Evolutionary conservation across 2,888 invertebrate genomes (phyloP), one percentile per base, ranked within the genome.

Genomic region (Orthosia cruda): DNA sequence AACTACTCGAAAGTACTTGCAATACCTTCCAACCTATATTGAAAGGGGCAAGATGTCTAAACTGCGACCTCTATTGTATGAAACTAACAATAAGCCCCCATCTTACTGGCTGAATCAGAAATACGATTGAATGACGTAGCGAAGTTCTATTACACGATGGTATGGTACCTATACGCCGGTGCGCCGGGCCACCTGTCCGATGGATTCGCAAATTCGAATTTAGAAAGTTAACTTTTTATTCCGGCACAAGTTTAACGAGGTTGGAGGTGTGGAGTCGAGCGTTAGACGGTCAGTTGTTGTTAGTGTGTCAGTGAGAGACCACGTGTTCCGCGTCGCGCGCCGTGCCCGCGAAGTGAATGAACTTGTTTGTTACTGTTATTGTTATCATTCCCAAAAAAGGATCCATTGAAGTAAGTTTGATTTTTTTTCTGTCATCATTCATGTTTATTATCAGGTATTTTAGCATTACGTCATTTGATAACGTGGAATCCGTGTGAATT

Each of bases 151-250:
- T 74, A 80, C 50, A 77, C 65, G 62, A n/a, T n/a, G n/a, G n/a
- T n/a, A 70, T 58, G 71, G 76, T 75, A 32, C 32, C 7, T 40
- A 40, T 83, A 52, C 74, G 71, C 59, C 63, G 69, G 65, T 77
- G 68, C 45, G 83, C 59, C 20, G 3, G 45, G 15, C 20, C 91
- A 90, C 89, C 90, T 90, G 91, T 89, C 87, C 84, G 89, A 83
- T 87, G 85, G 90, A 91, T 93, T 93, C 92, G 95, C 94, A 87
- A 94, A 94, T 94, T 92, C 92, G 90, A 91, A 92, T 94, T 95
- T 96, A 96, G 96, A 96, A 96, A 96, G 96, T 95, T 92, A 92
- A 92, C 92, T 93, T 94, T 94, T 94, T 94, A 92, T 93, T 92
- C 92, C 92, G 91, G 90, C 92, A 92, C 71, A 71, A 92, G 91